Conservation (phyloP, 2,888 invertebrate species). For the Chirona hameri region DNA sequence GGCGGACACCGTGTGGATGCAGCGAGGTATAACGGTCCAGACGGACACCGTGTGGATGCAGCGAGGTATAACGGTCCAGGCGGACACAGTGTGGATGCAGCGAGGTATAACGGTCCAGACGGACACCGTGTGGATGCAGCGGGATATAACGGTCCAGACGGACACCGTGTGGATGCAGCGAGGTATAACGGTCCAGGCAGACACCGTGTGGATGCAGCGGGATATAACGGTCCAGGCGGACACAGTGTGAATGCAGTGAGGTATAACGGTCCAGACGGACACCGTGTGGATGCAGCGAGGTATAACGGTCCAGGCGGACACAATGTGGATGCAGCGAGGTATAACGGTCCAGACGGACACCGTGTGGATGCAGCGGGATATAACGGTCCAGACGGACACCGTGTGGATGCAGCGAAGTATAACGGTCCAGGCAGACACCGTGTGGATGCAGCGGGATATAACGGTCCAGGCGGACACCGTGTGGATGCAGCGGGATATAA, state of each 20-base stretch:
- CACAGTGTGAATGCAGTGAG: not conserved
- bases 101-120: too few relatives aligned
- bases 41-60: not conserved
- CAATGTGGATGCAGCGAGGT: not conserved
- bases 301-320: not conserved
- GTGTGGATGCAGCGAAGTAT: not conserved
- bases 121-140: not conserved
- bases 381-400: not conserved
- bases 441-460: not conserved
- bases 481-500: not conserved
- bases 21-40: too few relatives aligned
- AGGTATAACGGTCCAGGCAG: too few relatives aligned
- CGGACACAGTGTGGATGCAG: not conserved
- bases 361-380: not conserved
- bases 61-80: too few relatives aligned
- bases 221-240: not conserved
- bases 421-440: not conserved
- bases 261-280: not conserved
- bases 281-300: not conserved
- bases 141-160: not conserved
- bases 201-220: not conserved
- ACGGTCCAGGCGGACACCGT: not conserved
- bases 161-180: not conserved
- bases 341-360: not conserved
- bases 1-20: not conserved